Conservation (phyloP, 2,888 invertebrate genomes). For the Teinopalpus imperialis region DNA sequence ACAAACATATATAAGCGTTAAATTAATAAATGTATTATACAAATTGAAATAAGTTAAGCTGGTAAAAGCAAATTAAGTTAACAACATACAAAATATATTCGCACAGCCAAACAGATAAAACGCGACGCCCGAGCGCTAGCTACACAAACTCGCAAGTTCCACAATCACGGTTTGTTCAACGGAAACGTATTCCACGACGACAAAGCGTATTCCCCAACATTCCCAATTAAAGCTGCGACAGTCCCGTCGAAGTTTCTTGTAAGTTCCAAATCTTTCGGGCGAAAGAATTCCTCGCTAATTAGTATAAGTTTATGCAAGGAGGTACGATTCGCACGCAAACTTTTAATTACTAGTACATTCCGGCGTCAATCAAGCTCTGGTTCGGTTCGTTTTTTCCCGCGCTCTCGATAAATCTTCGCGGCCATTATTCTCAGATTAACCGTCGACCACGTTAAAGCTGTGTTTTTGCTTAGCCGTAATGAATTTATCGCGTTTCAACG, state of each 20-base stretch:
- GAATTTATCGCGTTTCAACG: slow-evolving; percentile 59
- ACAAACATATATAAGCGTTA: too few species aligned
- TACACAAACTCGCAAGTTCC: slow-evolving; percentile 44
- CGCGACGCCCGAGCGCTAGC: slow-evolving; percentile 21
- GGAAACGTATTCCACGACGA: slow-evolving; percentile 58
- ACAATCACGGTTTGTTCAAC: slow-evolving; percentile 53
- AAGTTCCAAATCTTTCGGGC: slow-evolving; percentile 73
- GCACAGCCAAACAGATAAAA: slow-evolving; percentile 16
- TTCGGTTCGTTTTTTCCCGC: slow-evolving; percentile 42
- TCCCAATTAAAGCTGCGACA: slow-evolving; percentile 78
- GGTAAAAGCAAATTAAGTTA: slow-evolving; percentile 11
- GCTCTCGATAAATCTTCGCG: slow-evolving; percentile 35
- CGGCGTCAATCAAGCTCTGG: slow-evolving; percentile 50
- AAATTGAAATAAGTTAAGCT: slow-evolving; percentile 14
- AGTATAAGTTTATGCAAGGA: slow-evolving; percentile 77
- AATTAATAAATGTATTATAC: slow-evolving; percentile 9
- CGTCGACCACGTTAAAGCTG: slow-evolving; percentile 47
- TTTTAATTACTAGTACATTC: slow-evolving; percentile 67
- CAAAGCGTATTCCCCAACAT: slow-evolving; percentile 74
- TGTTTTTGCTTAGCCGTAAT: slow-evolving; percentile 57
- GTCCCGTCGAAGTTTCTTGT: slow-evolving; percentile 61
- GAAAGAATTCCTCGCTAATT: slow-evolving; percentile 78
- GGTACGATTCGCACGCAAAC: slow-evolving; percentile 51
- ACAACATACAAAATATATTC: not conserved
- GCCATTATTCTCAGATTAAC: slow-evolving; percentile 49